Evolutionary conservation across 2,888 invertebrate species (phyloP), one percentile per base, ranked within the genome.

Genomic region (Caenorhabditis sp.): DNA sequence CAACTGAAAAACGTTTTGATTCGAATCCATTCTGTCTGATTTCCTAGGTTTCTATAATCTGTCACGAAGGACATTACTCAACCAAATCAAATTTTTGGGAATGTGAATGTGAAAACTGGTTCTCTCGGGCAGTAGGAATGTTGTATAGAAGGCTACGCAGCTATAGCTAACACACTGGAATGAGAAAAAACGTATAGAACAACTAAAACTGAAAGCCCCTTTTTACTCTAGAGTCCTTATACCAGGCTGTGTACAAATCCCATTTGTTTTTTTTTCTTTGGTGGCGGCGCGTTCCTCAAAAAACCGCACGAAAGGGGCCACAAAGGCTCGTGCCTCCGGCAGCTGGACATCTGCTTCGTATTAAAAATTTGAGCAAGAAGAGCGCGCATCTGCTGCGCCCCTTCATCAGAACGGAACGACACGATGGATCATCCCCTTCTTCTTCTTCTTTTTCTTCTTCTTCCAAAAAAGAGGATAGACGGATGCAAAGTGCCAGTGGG

Each of bases 1-100:
- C 58, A 75, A 45, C 75, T 75, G 68, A 37, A 75, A 58, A 43
- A 43, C n/a, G 26, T 55, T 37, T 37, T 55, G 63, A 53, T 37
- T 15, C 35, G 45, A 55, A 65, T 37, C 20, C 20, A 26, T 32
- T 65, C 24, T 66, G 56, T 35, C 66, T 35, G 43, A n/a, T n/a
- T n/a, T n/a, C n/a, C n/a, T n/a, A n/a, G n/a, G n/a, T n/a, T 46
- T 55, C 22, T 7, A 52, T 58, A 68, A 59, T 68, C 68, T 68
- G 58, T 37, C 26, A 20, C 35, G 48, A 59, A 58, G 68, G 45
- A 58, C 50, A 53, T 26, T 30, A 50, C 71, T 62, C 71, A 61
- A 52, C 17, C 48, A 26, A 55, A 66, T 56, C 66, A 48, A n/a
- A n/a, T n/a, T n/a, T n/a, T n/a, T n/a, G n/a, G n/a, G n/a, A n/a